Evolutionary conservation across 2,797 vertebrate species (phyloP).

Genomic region (Acrossocheilus fasciatus): DNA sequence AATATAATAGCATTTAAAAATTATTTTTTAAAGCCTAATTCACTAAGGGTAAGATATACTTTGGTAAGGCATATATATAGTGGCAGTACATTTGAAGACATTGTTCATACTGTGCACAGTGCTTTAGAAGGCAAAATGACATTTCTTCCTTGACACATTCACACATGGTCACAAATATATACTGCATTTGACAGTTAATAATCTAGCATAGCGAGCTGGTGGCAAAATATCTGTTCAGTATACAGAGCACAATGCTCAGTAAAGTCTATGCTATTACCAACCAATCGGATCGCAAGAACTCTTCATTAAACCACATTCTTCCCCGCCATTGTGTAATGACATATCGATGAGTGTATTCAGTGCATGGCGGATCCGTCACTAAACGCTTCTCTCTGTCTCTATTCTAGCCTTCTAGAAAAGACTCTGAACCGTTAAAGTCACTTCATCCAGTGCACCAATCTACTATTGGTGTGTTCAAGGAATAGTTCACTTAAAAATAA

Average conservation of each 20-base stretch:
- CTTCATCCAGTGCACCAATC: constrained; percentile 7
- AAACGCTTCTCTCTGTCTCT: constrained; percentile 69
- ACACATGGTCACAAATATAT: constrained; percentile 57
- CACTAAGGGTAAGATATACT: constrained; percentile 8
- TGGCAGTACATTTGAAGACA: constrained; percentile 28
- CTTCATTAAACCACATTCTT: constrained; percentile 87
- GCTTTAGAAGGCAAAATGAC: constrained; percentile 21
- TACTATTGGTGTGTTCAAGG: not conserved
- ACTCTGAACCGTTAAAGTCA: not conserved
- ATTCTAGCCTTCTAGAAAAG: constrained; percentile 23
- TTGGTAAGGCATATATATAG: not conserved
- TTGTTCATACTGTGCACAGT: constrained; percentile 37
- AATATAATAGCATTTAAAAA: constrained; percentile 5
- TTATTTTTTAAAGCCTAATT: not conserved
- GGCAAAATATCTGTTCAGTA: constrained; percentile 76
- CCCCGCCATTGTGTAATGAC: constrained; percentile 87
- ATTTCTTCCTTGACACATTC: constrained; percentile 6
- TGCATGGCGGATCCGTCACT: constrained; percentile 64
- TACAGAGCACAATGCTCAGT: constrained; percentile 79
- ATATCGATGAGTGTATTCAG: constrained; percentile 73
- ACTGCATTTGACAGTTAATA: constrained; percentile 71
- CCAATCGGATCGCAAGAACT: constrained; percentile 83
- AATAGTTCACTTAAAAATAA: not conserved
- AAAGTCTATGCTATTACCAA: constrained; percentile 80
- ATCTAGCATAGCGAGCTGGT: constrained; percentile 69